Conservation (phyloP, 2,797 vertebrate species). For the Onychomys arenicola region DNA sequence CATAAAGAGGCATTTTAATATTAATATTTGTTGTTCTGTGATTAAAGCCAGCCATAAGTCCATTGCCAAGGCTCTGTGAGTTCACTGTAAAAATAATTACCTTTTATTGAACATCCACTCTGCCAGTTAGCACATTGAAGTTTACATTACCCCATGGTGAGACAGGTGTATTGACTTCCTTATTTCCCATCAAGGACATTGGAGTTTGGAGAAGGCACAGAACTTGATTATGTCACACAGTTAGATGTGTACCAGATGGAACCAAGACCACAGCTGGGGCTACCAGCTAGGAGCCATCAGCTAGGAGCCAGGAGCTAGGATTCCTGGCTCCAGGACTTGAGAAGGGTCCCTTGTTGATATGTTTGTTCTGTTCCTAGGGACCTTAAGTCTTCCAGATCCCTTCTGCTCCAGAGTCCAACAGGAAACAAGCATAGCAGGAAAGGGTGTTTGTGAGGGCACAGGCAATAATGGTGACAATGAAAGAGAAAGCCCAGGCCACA, state of each 20-base stretch:
- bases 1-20: not conserved
- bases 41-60: not conserved
- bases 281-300: not conserved
- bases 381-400: not conserved
- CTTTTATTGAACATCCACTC: not conserved
- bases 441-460: fast-evolving
- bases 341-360: not conserved
- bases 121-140: too few relatives aligned
- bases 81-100: not conserved
- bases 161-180: not conserved
- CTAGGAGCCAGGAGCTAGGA: not conserved
- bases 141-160: not conserved
- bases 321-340: not conserved
- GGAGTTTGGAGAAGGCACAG: not conserved
- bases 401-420: not conserved
- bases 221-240: not conserved
- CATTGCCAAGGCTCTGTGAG: not conserved
- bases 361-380: not conserved
- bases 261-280: not conserved
- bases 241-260: too few relatives aligned
- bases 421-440: not conserved
- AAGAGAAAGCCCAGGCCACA: not conserved
- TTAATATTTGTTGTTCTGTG: not conserved
- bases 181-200: fast-evolving
- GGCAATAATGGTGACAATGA: fast-evolving